These are phyloP conservation scores for Diabrotica virgifera DNA, from an alignment of 1,140 invertebrate species.

Conservation along the genomic window DNA sequence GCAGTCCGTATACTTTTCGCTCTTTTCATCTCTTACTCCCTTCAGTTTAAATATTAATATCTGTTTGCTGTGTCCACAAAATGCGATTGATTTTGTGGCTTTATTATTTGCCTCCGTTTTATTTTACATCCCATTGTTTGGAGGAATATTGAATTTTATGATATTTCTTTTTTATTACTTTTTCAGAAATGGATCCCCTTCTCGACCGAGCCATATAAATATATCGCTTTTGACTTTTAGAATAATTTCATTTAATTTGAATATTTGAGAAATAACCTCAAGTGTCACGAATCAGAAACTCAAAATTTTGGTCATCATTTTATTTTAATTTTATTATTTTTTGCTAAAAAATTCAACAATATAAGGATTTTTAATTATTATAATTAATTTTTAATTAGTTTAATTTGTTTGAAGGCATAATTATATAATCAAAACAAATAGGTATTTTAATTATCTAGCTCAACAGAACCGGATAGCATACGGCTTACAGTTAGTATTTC, in stretches of 20 bases:
- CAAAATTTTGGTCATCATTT: too few species aligned
- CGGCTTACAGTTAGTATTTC: too few species aligned
- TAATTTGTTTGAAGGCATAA: too few species aligned
- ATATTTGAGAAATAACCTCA: too few species aligned
- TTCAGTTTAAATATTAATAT: conserved; percentile 44
- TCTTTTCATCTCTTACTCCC: conserved; percentile 12
- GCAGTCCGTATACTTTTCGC: neutral
- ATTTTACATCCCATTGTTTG: conserved; percentile 40
- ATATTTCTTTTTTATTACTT: conserved; percentile 27
- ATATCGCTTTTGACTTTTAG: conserved; percentile 4
- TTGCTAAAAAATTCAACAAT: too few species aligned
- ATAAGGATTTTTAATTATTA: too few species aligned
- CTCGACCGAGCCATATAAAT: conserved; percentile 6
- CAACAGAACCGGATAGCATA: too few species aligned
- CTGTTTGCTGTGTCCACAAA: conserved; percentile 44
- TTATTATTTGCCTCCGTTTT: conserved; percentile 40
- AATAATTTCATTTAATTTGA: neutral
- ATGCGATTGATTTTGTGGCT: conserved; percentile 42
- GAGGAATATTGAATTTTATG: conserved; percentile 35
- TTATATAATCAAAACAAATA: too few species aligned
- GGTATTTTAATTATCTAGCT: too few species aligned
- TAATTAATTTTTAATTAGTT: too few species aligned
- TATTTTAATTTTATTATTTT: too few species aligned
- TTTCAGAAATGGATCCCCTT: conserved; percentile 14
- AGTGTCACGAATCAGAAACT: too few species aligned